These are phyloP conservation scores for Agrotis ipsilon DNA, from an alignment of 2,888 invertebrate genomes.

Conservation along the genomic window DNA sequence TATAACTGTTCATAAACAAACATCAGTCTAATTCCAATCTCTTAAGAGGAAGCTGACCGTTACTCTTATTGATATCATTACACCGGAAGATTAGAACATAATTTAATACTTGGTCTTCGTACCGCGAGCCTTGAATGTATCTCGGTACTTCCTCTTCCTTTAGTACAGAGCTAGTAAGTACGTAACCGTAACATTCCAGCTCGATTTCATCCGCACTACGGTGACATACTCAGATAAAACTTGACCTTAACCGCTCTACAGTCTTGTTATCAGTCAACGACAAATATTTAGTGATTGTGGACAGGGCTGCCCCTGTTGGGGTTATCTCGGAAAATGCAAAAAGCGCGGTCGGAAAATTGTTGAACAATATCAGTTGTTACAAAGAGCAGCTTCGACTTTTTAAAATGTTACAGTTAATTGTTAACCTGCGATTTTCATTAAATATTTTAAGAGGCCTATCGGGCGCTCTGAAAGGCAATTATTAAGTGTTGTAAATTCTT, in stretches of 20 bases:
- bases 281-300: conserved; percentile 66
- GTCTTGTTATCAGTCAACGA: conserved; percentile 76
- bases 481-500: background rate
- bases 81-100: conserved; percentile 58
- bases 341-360: background rate
- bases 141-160: conserved; percentile 66
- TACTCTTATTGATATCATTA: conserved; percentile 50
- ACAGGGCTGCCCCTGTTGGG: conserved; percentile 58
- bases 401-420: background rate
- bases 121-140: conserved; percentile 56
- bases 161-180: conserved; percentile 12
- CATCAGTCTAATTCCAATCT: conserved; percentile 29
- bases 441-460: background rate
- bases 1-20: conserved; percentile 49
- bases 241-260: conserved; percentile 81
- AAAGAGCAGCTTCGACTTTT: too few relatives aligned
- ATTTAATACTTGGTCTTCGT: conserved; percentile 58
- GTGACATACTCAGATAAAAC: conserved; percentile 73
- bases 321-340: conserved; percentile 6
- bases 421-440: background rate
- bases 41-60: conserved; percentile 53
- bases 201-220: conserved; percentile 44
- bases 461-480: background rate
- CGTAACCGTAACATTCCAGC: conserved; percentile 35
- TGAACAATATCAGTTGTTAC: background rate